Evolutionary conservation across 2,888 invertebrate species (phyloP), one percentile per base, ranked within the genome.

Genomic region (Phortica magna): DNA sequence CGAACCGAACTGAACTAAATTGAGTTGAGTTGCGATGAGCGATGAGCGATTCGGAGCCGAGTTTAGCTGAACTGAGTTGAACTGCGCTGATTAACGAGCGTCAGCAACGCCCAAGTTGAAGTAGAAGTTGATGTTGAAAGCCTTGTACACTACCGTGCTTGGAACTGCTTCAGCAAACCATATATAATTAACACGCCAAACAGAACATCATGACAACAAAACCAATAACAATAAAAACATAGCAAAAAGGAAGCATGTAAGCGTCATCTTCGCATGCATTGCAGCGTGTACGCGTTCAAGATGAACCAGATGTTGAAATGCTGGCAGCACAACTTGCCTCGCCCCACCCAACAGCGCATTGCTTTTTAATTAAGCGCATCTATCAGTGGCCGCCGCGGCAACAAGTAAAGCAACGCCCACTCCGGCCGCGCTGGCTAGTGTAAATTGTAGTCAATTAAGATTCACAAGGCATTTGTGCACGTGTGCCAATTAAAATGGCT

Each of bases 181-280:
- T 19, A 43, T n/a, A 68, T 68, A 68, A 68, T 68, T 68, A 68
- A 43, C 68, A 68, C 67, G 67, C 67, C 17, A 19, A 43, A 67
- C 67, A 67, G 67, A 67, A 67, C 22, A 39, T 14, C 41, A 17
- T 14, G n/a, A 43, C 17, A 68, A 14, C 19, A 64, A 19, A 17
- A 68, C 43, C 0, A 43, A 68, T 43, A 12, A 68, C 12, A 43
- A 19, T 17, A 41, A 17, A 17, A 7, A 42, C 31, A 9, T 3
- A 68, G 10, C 9, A 14, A 64, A 19, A 64, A 64, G 31, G 31
- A 31, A 31, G 31, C 48, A 48, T 5, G 9, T 6, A 48, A 12
- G 5, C 2, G 10, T 48, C 48, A 6, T 6, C 43, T 43, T 7
- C 43, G 43, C 10, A 43, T 43, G 43, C 43, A 43, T 7, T 10